phyloP scores from a whole-genome alignment of 2,888 invertebrate species.

The Amblyjoppa proteus region DNA sequence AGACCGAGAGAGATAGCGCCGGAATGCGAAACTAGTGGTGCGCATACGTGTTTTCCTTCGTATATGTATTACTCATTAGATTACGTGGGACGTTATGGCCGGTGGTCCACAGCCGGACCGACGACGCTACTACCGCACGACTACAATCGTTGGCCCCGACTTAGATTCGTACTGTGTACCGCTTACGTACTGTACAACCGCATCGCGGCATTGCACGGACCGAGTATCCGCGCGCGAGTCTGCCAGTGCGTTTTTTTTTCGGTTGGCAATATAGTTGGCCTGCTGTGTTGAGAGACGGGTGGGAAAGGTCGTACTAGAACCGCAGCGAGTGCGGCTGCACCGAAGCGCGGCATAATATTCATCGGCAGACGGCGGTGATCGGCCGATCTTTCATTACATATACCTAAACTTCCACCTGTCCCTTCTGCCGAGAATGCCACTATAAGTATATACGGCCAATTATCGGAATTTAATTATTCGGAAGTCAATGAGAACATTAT shows the following conservation, averaged over 20 bases:
- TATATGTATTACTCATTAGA: background rate
- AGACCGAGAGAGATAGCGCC: conserved; percentile 7
- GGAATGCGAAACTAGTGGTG: conserved; percentile 22
- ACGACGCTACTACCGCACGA: conserved; percentile 3
- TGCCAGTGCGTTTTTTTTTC: conserved; percentile 14
- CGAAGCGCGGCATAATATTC: conserved; percentile 58
- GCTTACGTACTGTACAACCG: background rate
- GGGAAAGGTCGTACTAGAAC: conserved; percentile 79
- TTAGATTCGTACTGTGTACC: background rate
- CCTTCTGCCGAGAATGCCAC: background rate
- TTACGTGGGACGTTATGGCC: conserved; percentile 13
- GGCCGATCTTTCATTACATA: conserved; percentile 46
- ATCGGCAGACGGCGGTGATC: conserved; percentile 43
- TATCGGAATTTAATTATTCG: conserved; percentile 12
- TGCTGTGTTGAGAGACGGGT: conserved; percentile 64
- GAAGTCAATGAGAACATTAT: background rate
- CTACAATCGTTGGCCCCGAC: background rate
- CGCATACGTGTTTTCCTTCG: background rate
- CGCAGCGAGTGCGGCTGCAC: conserved; percentile 78
- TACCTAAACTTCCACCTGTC: conserved; percentile 15
- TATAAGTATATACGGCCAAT: background rate
- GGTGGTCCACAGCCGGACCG: background rate
- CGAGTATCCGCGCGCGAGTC: conserved; percentile 7
- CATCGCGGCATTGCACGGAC: conserved; percentile 9
- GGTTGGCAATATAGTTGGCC: conserved; percentile 55